Base-by-base conservation (phyloP, 2,888 invertebrate genomes). In the Rhamphomyia laevipes region DNA sequence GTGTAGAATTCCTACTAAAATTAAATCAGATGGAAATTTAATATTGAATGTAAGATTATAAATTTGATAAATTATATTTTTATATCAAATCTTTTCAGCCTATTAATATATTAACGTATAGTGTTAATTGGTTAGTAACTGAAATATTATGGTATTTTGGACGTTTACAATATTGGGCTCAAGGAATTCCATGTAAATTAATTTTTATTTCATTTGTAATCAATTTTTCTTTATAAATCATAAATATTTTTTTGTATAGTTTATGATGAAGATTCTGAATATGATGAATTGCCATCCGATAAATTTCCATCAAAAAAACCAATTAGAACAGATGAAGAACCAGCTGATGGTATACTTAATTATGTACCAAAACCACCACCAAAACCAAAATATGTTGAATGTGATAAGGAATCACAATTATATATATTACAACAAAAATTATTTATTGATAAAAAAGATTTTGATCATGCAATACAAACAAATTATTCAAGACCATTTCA, bases 371-470 rank as follows among this genome's bases (percentile, higher is more conserved):
- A 63, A 47, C 62, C 65, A 27, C 61, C 63, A 50, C 61, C 62
- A n/a, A 58, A 63, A 43, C 63, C 61, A 45, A 55, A 64, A 51
- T 65, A 65, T 45, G 52, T 57, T 15, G 78, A 86, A 2, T 89
- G 89, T 65, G 89, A 89, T 64, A 81, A 81, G 62, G 75, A 77
- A 53, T 78, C 82, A 50, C 78, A 77, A 33, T 70, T 89, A 4
- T 89, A 82, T 63, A 77, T 81, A 45, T 65, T 85, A 55, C 78
- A 84, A 56, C 79, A 82, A 55, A 70, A 72, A 2, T 69, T 74
- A 50, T 75, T 76, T 55, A 66, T 74, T 51, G 51, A 56, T 40
- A 68, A 68, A 11, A 57, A 63, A 16, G 60, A 60, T 16, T 66
- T 66, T 47, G 66, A 69, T 51, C 68, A 70, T 9, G 67, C 67